Evolutionary conservation across 2,113 vertebrate genomes (phyloP).

Genomic region (Lasiurus borealis): DNA sequence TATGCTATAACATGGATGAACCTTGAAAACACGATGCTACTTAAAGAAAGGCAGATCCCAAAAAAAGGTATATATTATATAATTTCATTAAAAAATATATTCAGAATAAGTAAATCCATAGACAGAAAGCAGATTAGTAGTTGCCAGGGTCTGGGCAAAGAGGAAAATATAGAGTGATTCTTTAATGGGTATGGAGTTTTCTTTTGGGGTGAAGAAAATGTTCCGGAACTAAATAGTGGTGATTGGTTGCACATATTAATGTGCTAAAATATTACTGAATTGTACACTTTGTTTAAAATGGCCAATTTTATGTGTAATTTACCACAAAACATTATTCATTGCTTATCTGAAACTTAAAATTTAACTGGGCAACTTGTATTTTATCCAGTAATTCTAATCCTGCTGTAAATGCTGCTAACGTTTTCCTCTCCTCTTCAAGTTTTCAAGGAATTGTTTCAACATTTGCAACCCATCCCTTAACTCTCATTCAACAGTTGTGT

Average conservation of each 20-base stretch:
- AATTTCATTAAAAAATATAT: background rate
- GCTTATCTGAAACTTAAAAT: background rate
- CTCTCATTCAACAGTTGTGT: background rate
- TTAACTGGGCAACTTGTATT: background rate
- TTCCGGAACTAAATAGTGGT: background rate
- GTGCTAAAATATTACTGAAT: background rate
- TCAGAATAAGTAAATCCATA: background rate
- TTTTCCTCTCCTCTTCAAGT: background rate
- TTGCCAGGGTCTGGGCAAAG: background rate
- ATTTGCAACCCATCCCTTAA: background rate
- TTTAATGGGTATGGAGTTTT: background rate
- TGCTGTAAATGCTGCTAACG: background rate
- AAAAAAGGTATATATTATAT: background rate
- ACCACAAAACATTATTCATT: background rate
- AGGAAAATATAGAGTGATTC: background rate
- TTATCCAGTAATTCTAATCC: background rate
- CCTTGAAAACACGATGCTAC: background rate
- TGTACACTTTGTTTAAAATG: background rate
- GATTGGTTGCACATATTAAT: background rate
- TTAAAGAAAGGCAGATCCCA: background rate
- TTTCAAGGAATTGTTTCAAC: background rate
- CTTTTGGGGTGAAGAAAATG: background rate
- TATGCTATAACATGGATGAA: background rate
- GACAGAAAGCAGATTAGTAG: background rate
- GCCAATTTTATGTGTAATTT: background rate